A percentile compares a stretch with the other conserved stretches of the same genome.
Conservation (phyloP, 2,797 vertebrate species). For the Cossypha polioptera region DNA sequence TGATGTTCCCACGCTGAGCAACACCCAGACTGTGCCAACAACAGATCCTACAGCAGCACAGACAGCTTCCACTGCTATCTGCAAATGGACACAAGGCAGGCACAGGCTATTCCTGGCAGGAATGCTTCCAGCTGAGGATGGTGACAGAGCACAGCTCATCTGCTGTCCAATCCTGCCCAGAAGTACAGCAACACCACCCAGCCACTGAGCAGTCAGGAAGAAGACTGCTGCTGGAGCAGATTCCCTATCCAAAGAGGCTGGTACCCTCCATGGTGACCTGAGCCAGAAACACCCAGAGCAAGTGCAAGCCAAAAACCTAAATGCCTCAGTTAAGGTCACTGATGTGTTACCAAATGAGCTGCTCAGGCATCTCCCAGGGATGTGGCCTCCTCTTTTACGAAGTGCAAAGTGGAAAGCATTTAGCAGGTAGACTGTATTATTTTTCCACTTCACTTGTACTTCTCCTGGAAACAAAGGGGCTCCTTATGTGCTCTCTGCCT, state of each 20-base stretch:
- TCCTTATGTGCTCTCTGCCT: not conserved
- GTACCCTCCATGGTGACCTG: not conserved
- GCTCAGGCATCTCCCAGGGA: not conserved
- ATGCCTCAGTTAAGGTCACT: not conserved
- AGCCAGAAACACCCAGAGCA: not conserved
- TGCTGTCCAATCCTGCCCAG: not conserved
- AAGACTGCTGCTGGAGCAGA: not conserved
- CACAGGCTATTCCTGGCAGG: not conserved
- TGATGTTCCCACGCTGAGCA: not conserved
- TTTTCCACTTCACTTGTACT: not conserved
- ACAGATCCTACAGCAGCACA: rapidly evolving
- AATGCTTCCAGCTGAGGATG: not conserved
- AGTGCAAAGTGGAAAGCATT: slow-evolving; percentile 43
- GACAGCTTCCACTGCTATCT: not conserved
- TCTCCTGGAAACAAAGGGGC: slow-evolving; percentile 11
- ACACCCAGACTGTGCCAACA: not conserved
- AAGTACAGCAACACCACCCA: not conserved
- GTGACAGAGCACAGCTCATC: not conserved
- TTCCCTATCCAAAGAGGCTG: not conserved
- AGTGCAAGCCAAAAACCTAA: not conserved
- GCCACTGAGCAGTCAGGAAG: not conserved
- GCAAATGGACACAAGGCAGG: not conserved
- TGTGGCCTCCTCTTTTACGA: not conserved
- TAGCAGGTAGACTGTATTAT: not conserved
- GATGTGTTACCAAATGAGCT: rapidly evolving